Evolutionary conservation across 2,888 invertebrate species (phyloP).

Genomic region (Stenichneumon culpator): DNA sequence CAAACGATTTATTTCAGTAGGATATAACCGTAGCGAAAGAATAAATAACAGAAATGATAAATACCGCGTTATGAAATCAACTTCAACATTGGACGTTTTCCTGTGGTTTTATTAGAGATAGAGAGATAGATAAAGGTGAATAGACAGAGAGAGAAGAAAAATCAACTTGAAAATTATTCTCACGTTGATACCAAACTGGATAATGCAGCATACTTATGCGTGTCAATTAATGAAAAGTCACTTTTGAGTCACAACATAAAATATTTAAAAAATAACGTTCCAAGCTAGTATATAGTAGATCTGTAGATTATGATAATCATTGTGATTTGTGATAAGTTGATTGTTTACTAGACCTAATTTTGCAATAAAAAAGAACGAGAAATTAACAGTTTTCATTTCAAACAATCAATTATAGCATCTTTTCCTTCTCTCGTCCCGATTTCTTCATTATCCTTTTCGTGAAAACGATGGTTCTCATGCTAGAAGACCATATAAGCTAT

Average conservation of each 20-base stretch:
- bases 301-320: neutral
- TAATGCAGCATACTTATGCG: neutral
- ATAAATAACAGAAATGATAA: neutral
- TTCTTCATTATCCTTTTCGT: slow-evolving; percentile 2
- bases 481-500: neutral
- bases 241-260: neutral
- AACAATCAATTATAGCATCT: neutral
- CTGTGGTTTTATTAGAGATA: no score
- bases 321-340: neutral
- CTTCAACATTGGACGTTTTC: neutral
- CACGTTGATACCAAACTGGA: neutral
- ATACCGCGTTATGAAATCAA: neutral
- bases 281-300: neutral
- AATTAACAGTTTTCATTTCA: neutral
- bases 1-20: neutral
- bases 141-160: no score
- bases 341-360: neutral
- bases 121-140: no score
- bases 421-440: neutral
- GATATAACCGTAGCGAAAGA: neutral
- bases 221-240: neutral
- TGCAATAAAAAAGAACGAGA: neutral
- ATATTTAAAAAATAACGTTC: neutral
- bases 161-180: slow-evolving; percentile 20
- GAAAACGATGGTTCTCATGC: neutral